phyloP scores from a whole-genome alignment of 2,888 invertebrate species.

The Hybos culiciformis region DNA sequence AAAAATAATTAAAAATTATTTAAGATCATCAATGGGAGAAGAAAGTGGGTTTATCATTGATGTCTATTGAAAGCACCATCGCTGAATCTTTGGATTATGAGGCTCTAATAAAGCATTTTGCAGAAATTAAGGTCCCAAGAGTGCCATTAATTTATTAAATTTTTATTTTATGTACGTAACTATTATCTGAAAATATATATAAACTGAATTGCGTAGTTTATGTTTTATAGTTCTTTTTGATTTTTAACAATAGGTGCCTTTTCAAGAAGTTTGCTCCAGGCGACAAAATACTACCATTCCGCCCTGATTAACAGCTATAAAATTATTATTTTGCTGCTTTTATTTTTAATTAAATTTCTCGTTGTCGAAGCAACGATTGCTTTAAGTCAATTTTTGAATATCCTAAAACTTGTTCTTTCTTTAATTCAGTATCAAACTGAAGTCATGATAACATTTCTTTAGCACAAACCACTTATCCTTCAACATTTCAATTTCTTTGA shows the following conservation, averaged over 20 bases:
- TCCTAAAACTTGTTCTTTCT: no score
- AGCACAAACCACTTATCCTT: no score
- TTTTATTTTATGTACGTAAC: neutral
- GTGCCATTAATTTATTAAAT: neutral
- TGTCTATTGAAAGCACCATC: conserved; percentile 1
- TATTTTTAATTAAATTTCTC: no score
- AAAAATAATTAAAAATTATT: conserved; percentile 2
- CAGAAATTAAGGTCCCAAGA: neutral
- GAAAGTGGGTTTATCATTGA: neutral
- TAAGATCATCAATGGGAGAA: neutral
- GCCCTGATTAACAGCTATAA: no score
- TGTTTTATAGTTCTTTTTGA: neutral
- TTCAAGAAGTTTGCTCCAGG: conserved; percentile 1
- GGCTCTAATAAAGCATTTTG: neutral
- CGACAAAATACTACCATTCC: conserved; percentile 1
- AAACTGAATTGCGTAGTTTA: neutral
- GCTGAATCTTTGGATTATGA: conserved; percentile 1
- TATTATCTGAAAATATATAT: neutral
- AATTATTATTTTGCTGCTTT: no score
- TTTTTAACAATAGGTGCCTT: neutral
- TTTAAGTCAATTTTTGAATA: no score
- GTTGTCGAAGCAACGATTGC: no score
- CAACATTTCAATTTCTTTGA: no score
- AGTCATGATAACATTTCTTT: no score
- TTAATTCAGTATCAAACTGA: no score